Evolutionary conservation across 2,888 invertebrate species (phyloP).

Genomic region (Cyclophora albipunctata): DNA sequence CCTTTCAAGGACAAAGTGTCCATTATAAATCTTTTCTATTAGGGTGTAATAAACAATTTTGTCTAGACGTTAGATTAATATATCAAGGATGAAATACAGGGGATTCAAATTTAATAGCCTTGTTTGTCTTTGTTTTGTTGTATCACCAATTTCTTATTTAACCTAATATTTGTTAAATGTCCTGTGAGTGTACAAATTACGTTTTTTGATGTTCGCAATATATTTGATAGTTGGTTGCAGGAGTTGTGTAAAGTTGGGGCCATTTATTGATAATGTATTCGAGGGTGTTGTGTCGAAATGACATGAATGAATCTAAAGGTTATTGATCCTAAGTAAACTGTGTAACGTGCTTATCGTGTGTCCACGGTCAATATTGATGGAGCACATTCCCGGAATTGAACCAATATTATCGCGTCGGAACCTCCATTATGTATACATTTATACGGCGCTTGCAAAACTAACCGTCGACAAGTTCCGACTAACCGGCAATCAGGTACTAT

Average conservation of each 20-base stretch:
- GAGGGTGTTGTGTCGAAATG: conserved; percentile 8
- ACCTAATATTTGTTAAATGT: conserved; percentile 21
- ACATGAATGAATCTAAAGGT: conserved; percentile 22
- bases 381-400: conserved; percentile 41
- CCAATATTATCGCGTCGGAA: conserved; percentile 23
- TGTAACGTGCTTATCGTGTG: conserved; percentile 43
- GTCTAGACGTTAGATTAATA: conserved; percentile 41
- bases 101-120: conserved; percentile 35
- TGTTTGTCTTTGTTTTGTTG: conserved; percentile 38
- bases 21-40: conserved; percentile 32
- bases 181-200: conserved; percentile 7
- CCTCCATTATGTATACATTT: not conserved
- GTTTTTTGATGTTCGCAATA: too few relatives aligned
- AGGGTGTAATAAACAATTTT: conserved; percentile 38
- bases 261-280: not conserved
- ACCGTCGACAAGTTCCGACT: too few relatives aligned
- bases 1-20: conserved; percentile 26
- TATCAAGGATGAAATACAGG: conserved; percentile 28
- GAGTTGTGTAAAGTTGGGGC: too few relatives aligned
- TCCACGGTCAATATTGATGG: conserved; percentile 45
- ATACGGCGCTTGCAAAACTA: too few relatives aligned
- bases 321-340: conserved; percentile 31
- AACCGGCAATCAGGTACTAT: too few relatives aligned
- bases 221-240: too few relatives aligned
- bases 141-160: conserved; percentile 26